A percentile compares a stretch with the other conserved stretches of the same genome.
Evolutionary conservation across 2,797 vertebrate species (phyloP).

Genomic region (Cyclopterus lumpus): DNA sequence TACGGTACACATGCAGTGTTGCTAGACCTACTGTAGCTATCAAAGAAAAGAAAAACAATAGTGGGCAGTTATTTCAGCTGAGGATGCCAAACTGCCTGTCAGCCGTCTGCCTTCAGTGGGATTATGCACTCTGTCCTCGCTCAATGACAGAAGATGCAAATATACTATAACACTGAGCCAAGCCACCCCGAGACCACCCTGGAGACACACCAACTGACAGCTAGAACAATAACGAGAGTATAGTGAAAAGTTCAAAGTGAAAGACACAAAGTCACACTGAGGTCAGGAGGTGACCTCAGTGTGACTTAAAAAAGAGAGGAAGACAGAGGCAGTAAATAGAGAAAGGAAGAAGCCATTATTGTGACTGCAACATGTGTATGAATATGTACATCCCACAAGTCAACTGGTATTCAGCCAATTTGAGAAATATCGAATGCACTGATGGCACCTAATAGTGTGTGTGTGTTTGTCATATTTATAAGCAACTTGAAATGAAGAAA

Average conservation of each 20-base stretch:
- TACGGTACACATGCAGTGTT: neutral
- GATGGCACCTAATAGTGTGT: neutral
- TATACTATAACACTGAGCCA: constrained; percentile 29
- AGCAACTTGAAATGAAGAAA: neutral
- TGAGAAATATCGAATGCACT: neutral
- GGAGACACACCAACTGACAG: constrained; percentile 47
- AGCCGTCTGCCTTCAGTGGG: constrained; percentile 32
- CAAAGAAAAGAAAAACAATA: neutral
- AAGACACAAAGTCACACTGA: constrained; percentile 13
- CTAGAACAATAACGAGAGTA: constrained; percentile 2
- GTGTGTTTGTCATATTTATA: neutral
- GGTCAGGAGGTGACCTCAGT: constrained; percentile 23
- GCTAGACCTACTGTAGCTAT: neutral
- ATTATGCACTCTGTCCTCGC: constrained; percentile 48
- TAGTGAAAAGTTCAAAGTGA: constrained; percentile 20
- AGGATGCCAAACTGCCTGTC: constrained; percentile 47
- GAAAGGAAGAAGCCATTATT: neutral
- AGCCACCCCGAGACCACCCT: constrained; percentile 36
- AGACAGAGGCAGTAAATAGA: neutral
- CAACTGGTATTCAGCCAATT: neutral
- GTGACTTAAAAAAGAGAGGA: too few species aligned
- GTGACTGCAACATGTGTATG: neutral
- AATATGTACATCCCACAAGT: neutral
- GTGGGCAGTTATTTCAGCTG: constrained; percentile 26
- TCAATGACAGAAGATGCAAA: constrained; percentile 60